Conservation (phyloP, 2,797 vertebrate species). For the Petrocephalus sullivani region DNA sequence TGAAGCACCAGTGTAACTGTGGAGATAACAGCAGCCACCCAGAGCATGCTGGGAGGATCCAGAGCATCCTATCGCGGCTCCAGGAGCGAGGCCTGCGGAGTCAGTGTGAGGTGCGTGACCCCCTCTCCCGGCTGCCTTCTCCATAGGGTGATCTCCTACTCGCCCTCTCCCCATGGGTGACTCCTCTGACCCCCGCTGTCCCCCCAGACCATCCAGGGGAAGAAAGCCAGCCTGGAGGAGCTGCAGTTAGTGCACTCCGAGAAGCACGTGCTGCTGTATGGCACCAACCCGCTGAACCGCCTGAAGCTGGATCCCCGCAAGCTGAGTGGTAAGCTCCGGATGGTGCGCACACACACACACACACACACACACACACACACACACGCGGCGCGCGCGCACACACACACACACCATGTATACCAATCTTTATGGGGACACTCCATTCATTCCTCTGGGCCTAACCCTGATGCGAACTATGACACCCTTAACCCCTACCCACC, state of each 20-base stretch:
- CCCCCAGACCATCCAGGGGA: constrained; percentile 82
- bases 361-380: background rate
- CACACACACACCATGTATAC: too few species aligned
- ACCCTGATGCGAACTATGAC: too few species aligned
- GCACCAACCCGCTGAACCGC: constrained; percentile 92
- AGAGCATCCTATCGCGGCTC: constrained; percentile 95
- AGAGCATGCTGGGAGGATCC: constrained; percentile 92
- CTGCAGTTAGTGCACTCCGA: constrained; percentile 87
- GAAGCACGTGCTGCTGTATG: constrained; percentile 85
- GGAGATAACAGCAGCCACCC: constrained; percentile 95
- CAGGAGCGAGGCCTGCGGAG: constrained; percentile 85
- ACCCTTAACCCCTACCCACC: too few species aligned
- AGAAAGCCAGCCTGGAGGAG: constrained; percentile 92
- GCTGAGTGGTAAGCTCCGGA: constrained; percentile 69
- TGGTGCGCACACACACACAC: constrained; percentile 46
- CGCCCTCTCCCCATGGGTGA: background rate
- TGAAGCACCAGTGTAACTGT: constrained; percentile 91
- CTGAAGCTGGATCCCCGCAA: constrained; percentile 95
- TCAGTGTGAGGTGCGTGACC: constrained; percentile 78
- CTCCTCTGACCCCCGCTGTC: background rate
- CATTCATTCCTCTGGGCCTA: too few species aligned
- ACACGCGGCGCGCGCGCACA: too few species aligned
- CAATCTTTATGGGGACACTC: too few species aligned
- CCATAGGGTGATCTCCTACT: background rate
- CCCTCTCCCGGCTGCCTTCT: background rate